These are phyloP conservation scores for Epinephelus awoara DNA, from an alignment of 2,797 vertebrate species.

Conservation along the genomic window DNA sequence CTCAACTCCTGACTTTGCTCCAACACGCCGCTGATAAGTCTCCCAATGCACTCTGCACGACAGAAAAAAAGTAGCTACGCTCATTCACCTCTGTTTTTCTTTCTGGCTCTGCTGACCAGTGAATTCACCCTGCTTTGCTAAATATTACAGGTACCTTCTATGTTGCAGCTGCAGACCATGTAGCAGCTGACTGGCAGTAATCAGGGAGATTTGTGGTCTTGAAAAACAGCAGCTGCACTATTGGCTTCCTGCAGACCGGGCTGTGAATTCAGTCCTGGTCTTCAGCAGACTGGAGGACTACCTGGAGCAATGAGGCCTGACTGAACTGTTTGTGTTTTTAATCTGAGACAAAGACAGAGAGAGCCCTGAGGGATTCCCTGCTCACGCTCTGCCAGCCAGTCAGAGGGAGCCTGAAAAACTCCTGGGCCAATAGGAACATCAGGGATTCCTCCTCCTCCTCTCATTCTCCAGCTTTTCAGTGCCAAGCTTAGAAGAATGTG, in stretches of 20 bases:
- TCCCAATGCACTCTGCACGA: background rate
- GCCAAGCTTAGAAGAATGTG: slow-evolving; percentile 30
- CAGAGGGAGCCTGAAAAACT: slow-evolving; percentile 40
- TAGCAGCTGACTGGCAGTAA: background rate
- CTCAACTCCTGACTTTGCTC: slow-evolving; percentile 47
- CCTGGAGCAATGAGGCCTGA: slow-evolving; percentile 52
- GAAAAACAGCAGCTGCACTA: slow-evolving; percentile 27
- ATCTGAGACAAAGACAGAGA: slow-evolving; percentile 57
- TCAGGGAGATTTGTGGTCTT: slow-evolving; percentile 9
- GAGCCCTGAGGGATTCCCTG: slow-evolving; percentile 66
- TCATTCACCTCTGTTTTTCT: slow-evolving; percentile 9
- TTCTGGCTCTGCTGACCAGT: background rate
- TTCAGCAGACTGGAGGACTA: slow-evolving; percentile 31
- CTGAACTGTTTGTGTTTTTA: slow-evolving; percentile 63
- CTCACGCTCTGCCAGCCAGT: slow-evolving; percentile 64
- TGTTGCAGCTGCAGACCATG: slow-evolving; percentile 18
- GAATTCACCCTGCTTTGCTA: slow-evolving; percentile 21
- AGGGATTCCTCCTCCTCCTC: slow-evolving; percentile 47
- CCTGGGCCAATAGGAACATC: slow-evolving; percentile 62
- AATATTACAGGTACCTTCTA: slow-evolving; percentile 26
- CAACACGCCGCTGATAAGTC: slow-evolving; percentile 28
- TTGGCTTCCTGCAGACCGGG: background rate
- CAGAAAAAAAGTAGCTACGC: background rate
- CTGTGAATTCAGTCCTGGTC: slow-evolving; percentile 8
- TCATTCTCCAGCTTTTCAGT: slow-evolving; percentile 40